Evolutionary conservation across 35 echinoderm and acorn worm genomes (phyloP).

Genomic region (Hemicentrotus pulcherrimus): DNA sequence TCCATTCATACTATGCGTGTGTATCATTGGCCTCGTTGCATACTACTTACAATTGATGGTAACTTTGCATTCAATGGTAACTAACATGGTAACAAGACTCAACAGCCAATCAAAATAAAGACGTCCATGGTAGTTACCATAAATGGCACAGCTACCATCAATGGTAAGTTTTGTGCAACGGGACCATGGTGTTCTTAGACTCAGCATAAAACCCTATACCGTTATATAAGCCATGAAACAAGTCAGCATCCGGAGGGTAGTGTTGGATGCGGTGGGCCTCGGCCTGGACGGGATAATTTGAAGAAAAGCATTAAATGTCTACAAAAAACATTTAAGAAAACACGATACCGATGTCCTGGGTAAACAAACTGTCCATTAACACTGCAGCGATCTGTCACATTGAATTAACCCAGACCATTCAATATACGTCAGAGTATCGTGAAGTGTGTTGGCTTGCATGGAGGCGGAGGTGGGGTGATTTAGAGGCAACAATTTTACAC

Average conservation of each 20-base stretch:
- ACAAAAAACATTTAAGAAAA: neutral
- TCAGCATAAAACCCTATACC: too few species aligned
- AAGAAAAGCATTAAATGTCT: constrained; percentile 5
- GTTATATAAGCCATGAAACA: neutral
- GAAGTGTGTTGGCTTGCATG: neutral
- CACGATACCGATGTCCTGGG: neutral
- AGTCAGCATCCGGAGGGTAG: neutral
- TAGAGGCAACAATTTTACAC: neutral
- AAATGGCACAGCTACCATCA: too few species aligned
- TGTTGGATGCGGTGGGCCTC: neutral
- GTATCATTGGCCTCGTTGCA: too few species aligned
- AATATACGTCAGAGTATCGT: neutral
- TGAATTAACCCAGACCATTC: neutral
- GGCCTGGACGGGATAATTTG: neutral
- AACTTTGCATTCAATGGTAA: too few species aligned
- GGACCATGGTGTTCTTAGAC: too few species aligned
- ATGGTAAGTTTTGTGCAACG: too few species aligned
- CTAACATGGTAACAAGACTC: too few species aligned
- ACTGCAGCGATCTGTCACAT: neutral
- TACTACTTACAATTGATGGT: too few species aligned
- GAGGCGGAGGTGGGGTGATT: neutral
- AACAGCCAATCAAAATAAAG: too few species aligned
- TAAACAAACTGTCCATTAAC: neutral
- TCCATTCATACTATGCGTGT: too few species aligned
- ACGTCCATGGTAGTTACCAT: too few species aligned